These are phyloP conservation scores for Alcis repandata DNA, from an alignment of 2,888 invertebrate species.

Conservation along the genomic window DNA sequence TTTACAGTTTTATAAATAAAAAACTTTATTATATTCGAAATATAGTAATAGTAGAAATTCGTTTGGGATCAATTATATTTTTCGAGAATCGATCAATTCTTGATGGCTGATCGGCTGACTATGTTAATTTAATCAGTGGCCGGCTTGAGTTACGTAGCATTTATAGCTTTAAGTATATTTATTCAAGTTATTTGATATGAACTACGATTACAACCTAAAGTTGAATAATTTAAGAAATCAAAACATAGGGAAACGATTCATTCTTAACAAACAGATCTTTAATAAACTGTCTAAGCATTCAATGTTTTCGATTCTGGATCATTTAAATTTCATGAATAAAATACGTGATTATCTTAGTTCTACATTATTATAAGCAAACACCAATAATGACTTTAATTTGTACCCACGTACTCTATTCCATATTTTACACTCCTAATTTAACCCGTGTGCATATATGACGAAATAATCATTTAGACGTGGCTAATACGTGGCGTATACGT, in stretches of 20 bases:
- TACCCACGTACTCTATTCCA: background rate
- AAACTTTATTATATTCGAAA: too few relatives aligned
- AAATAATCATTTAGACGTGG: too few relatives aligned
- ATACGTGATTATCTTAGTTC: background rate
- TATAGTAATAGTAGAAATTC: too few relatives aligned
- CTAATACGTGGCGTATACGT: too few relatives aligned
- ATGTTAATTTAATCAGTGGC: background rate
- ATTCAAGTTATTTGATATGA: background rate
- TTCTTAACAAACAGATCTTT: background rate
- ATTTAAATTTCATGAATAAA: background rate
- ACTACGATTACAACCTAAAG: background rate
- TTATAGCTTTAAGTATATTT: background rate
- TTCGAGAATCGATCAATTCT: background rate
- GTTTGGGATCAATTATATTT: too few relatives aligned
- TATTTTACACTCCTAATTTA: too few relatives aligned
- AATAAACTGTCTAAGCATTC: background rate
- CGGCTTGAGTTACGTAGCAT: background rate
- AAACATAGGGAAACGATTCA: slow-evolving; percentile 7
- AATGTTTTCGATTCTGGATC: background rate
- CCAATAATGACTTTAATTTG: background rate
- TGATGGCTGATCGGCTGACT: background rate
- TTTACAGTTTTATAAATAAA: too few relatives aligned
- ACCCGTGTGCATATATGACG: too few relatives aligned
- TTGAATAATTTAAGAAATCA: background rate
- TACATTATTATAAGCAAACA: background rate